These are phyloP conservation scores for Rhyacichthys aspro DNA, from an alignment of 2,797 vertebrate species.

Conservation along the genomic window DNA sequence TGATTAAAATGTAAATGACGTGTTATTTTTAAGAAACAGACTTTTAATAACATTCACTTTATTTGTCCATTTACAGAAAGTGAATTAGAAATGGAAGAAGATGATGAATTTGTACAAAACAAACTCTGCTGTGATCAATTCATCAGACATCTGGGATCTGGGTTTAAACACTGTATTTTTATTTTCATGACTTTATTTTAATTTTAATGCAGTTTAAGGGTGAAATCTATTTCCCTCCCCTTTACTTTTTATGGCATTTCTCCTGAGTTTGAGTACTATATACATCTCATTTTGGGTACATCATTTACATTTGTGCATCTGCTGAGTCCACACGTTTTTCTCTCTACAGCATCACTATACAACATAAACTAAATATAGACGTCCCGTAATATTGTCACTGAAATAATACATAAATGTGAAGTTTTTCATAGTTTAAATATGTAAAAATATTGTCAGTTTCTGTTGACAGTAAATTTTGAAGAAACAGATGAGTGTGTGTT, in stretches of 20 bases:
- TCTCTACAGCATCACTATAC: neutral
- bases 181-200: neutral
- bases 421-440: too few relatives aligned
- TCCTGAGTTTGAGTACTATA: neutral
- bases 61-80: slow-evolving; percentile 53
- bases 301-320: neutral
- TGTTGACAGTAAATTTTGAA: neutral
- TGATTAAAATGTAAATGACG: too few relatives aligned
- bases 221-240: too few relatives aligned
- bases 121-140: neutral
- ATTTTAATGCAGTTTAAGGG: neutral
- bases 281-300: neutral
- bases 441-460: too few relatives aligned
- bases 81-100: slow-evolving; percentile 34
- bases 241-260: slow-evolving; percentile 4
- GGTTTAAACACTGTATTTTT: neutral
- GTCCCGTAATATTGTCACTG: neutral
- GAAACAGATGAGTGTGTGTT: neutral
- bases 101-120: neutral
- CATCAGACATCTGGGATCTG: neutral
- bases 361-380: neutral
- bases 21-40: too few relatives aligned
- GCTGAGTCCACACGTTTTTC: neutral
- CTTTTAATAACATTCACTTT: too few relatives aligned
- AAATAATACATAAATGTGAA: too few relatives aligned